These are phyloP conservation scores for Bombus huntii DNA, from an alignment of 1,140 invertebrate species.

Conservation along the genomic window DNA sequence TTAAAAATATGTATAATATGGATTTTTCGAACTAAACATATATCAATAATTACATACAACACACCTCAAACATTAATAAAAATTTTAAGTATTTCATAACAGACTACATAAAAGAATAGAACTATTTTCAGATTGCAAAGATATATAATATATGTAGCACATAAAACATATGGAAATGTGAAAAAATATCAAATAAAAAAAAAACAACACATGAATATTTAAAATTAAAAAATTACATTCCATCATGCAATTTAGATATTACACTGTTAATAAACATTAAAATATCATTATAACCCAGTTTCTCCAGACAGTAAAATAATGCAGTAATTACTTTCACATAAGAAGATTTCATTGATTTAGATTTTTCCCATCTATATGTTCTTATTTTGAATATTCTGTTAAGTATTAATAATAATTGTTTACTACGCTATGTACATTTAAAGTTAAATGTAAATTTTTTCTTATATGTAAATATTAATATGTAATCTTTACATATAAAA, in stretches of 20 bases:
- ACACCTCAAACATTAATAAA: conserved; percentile 9
- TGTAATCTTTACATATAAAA: background rate
- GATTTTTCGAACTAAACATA: conserved; percentile 13
- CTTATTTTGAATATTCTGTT: background rate
- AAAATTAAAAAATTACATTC: conserved; percentile 38
- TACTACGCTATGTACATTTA: background rate
- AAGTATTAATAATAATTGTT: conserved; percentile 8
- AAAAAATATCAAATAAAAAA: conserved; percentile 4
- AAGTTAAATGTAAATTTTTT: background rate
- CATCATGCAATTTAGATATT: conserved; percentile 46
- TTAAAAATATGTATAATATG: conserved; percentile 23
- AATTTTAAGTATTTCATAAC: conserved; percentile 19
- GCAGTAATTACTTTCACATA: conserved; percentile 20
- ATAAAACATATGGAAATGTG: conserved; percentile 8
- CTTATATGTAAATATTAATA: background rate
- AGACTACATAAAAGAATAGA: conserved; percentile 11
- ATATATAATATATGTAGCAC: conserved; percentile 26
- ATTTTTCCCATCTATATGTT: background rate
- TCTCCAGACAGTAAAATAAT: conserved; percentile 30
- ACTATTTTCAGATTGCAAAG: conserved; percentile 18
- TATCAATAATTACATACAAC: conserved; percentile 30
- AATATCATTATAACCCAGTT: conserved; percentile 39
- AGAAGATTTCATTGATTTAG: background rate
- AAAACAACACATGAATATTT: conserved; percentile 19
- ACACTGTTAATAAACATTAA: conserved; percentile 47